Base-by-base conservation (phyloP, 2,797 vertebrate genomes). In the Fundulus diaphanus region DNA sequence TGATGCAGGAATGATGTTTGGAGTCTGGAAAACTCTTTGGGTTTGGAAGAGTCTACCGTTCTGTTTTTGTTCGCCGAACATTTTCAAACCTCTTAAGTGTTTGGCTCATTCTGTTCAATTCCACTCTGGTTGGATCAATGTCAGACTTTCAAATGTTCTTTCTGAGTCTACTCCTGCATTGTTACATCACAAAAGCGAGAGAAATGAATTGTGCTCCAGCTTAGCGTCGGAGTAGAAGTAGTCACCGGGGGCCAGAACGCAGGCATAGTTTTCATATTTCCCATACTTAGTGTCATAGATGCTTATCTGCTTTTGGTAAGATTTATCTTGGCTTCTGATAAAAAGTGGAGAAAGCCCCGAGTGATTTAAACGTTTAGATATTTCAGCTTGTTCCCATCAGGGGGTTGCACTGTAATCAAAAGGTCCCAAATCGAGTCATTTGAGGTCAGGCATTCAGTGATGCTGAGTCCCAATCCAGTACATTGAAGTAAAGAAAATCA, bases 181-280 rank as follows among this genome's bases (percentile, higher is more conserved):
- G 31, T 49, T 18, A 22, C 67, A 48, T 42, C 63, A 9, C 31
- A 46, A 40, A 73, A 66, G 59, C 18, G n/a, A 31, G 83, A 69
- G 4, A 37, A 1, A 1, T 74, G 67, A 82, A 76, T 77, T 73
- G 73, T 72, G 56, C 12, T 72, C 71, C 18, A 68, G 31, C 51
- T 54, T 66, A 15, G 24, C 40, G 67, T 63, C 22, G 0, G 1
- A n/a, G 61, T 35, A 37, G 59, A 63, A 37, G 22, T 7, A 24
- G 49, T 20, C 44, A 16, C 61, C 0, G 67, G n/a, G 52, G 71
- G 65, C 79, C 82, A 84, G 70, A 82, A 69, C 61, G 29, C 76
- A 76, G 66, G 79, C 42, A 87, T 91, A 67, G 82, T 88, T 79
- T 4, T 35, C 82, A 92, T 92, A 78, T 74, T 88, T 92, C 72